phyloP scores from a whole-genome alignment of 1,140 invertebrate genomes.

The Nasonia longicornis region DNA sequence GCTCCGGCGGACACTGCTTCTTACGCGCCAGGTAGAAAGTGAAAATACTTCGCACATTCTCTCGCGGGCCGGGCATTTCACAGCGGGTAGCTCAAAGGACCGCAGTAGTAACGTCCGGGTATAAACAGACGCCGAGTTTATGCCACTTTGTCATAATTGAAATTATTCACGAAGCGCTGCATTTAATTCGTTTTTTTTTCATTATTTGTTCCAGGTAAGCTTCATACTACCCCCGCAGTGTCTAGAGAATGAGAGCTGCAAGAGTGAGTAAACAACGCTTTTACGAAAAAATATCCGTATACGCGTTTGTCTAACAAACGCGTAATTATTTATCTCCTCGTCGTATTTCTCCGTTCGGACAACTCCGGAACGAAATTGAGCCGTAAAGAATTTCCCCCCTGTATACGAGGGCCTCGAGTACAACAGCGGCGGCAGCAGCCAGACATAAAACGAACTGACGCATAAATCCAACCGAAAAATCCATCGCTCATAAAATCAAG shows the following conservation, averaged over 20 bases:
- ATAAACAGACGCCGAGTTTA: not conserved
- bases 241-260: not conserved
- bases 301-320: too few relatives aligned
- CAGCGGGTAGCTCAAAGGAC: not conserved
- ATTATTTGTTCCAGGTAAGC: slow-evolving; percentile 20
- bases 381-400: not conserved
- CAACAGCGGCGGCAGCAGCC: too few relatives aligned
- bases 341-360: not conserved
- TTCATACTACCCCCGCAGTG: not conserved
- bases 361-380: not conserved
- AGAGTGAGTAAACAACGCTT: not conserved
- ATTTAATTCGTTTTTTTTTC: not conserved
- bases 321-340: too few relatives aligned
- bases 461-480: slow-evolving; percentile 1
- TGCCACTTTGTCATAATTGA: not conserved
- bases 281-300: too few relatives aligned
- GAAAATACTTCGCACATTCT: slow-evolving; percentile 8
- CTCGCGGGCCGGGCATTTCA: not conserved
- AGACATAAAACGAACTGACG: not conserved
- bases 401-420: not conserved
- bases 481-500: slow-evolving; percentile 1
- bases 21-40: not conserved
- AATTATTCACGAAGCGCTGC: not conserved
- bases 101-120: not conserved
- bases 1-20: not conserved